phyloP scores from a whole-genome alignment of 2,888 invertebrate species.

The Scaptomyza tumidula region DNA sequence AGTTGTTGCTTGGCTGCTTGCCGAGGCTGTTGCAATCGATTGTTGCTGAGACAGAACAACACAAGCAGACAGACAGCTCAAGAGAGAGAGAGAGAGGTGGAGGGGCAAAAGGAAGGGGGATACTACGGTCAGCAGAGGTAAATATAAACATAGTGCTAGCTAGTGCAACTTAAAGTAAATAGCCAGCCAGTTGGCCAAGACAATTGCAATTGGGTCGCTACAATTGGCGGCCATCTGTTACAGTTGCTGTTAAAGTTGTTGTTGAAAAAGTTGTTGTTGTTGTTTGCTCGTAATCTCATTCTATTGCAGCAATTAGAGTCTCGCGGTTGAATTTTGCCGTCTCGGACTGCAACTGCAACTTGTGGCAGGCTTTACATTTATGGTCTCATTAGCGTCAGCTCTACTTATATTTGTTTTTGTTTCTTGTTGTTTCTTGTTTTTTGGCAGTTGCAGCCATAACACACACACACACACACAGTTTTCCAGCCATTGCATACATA shows the following conservation, averaged over 20 bases:
- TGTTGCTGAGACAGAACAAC: slow-evolving; percentile 22
- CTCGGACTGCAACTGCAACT: slow-evolving; percentile 20
- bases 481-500: slow-evolving; percentile 11
- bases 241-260: slow-evolving; percentile 34
- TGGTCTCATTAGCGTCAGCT: slow-evolving; percentile 72
- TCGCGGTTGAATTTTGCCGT: slow-evolving; percentile 43
- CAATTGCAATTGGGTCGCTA: slow-evolving; percentile 68
- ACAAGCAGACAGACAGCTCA: slow-evolving; percentile 26
- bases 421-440: slow-evolving; percentile 27
- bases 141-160: slow-evolving; percentile 61
- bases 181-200: slow-evolving; percentile 58
- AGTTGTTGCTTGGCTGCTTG: slow-evolving; percentile 39
- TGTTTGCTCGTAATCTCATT: slow-evolving; percentile 63
- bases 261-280: slow-evolving; percentile 20
- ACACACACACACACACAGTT: slow-evolving; percentile 6
- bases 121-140: slow-evolving; percentile 56
- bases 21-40: slow-evolving; percentile 58
- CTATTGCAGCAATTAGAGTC: slow-evolving; percentile 75
- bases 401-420: slow-evolving; percentile 13
- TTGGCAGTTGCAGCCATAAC: slow-evolving; percentile 40
- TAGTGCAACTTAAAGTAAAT: slow-evolving; percentile 62
- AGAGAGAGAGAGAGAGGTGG: slow-evolving; percentile 16
- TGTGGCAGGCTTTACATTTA: slow-evolving; percentile 64
- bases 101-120: slow-evolving; percentile 14
- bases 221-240: slow-evolving; percentile 71